Evolutionary conservation across 1,140 invertebrate species (phyloP).

Genomic region (Amphibalanus amphitrite): DNA sequence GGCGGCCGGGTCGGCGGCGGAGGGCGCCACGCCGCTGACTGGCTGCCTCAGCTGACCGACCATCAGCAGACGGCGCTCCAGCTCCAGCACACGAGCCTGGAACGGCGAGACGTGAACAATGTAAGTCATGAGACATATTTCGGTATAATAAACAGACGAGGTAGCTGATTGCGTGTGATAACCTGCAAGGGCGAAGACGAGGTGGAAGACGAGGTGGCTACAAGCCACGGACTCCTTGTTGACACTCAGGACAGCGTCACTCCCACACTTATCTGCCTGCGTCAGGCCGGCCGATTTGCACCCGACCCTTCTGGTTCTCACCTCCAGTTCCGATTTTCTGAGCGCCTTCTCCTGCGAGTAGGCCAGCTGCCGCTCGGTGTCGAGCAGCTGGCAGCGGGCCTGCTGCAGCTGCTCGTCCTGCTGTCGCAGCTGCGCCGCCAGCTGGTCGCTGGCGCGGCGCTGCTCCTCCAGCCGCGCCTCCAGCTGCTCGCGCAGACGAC

Average conservation of each 20-base stretch:
- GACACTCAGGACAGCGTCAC: too few relatives aligned
- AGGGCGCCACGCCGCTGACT: too few relatives aligned
- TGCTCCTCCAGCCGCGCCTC: neutral
- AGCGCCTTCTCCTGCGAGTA: neutral
- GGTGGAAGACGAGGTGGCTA: too few relatives aligned
- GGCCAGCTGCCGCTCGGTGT: neutral
- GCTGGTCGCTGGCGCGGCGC: neutral
- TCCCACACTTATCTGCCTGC: too few relatives aligned
- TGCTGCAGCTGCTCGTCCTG: neutral
- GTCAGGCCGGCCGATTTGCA: too few relatives aligned
- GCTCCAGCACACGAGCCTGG: neutral
- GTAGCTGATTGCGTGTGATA: too few relatives aligned
- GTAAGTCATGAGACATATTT: too few relatives aligned
- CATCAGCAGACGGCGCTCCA: neutral
- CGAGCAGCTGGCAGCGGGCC: neutral
- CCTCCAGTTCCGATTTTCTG: neutral
- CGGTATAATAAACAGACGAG: too few relatives aligned
- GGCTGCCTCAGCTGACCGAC: neutral
- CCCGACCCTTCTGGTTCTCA: neutral
- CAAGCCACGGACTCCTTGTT: too few relatives aligned
- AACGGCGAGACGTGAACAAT: too few relatives aligned
- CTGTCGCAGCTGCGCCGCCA: neutral
- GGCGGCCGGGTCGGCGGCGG: neutral
- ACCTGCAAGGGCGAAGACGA: too few relatives aligned
- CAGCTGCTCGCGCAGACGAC: neutral